phyloP scores from a whole-genome alignment of 2,113 vertebrate genomes.

The Syngnathus floridae region DNA sequence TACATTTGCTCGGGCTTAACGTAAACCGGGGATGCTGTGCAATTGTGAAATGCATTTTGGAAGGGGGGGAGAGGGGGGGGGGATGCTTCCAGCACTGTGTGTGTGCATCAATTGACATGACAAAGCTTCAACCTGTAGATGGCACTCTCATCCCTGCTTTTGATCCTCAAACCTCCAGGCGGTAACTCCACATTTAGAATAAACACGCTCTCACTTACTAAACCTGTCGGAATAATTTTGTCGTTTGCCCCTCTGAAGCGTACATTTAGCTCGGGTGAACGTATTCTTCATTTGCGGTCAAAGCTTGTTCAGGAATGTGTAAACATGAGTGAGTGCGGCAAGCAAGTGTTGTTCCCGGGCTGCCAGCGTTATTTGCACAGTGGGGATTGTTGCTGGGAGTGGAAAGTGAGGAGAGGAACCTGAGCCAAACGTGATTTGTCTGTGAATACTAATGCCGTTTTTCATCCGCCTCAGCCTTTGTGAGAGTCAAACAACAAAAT shows the following conservation, averaged over 20 bases:
- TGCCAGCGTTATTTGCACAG: constrained; percentile 59
- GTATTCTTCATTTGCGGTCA: constrained; percentile 23
- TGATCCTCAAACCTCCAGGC: constrained; percentile 41
- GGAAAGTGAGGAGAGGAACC: constrained; percentile 55
- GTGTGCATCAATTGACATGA: constrained; percentile 14
- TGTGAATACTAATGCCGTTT: constrained; percentile 66
- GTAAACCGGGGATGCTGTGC: not conserved
- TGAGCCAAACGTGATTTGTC: constrained; percentile 68
- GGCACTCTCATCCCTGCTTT: constrained; percentile 60
- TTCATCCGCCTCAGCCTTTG: constrained; percentile 66
- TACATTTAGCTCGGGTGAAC: constrained; percentile 20
- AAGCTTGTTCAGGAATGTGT: constrained; percentile 43
- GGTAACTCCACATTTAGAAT: constrained; percentile 49
- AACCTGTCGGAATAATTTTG: constrained; percentile 35
- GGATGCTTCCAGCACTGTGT: constrained; percentile 14
- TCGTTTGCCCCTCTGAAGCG: not conserved
- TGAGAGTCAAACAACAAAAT: constrained; percentile 67
- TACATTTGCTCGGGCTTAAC: not conserved
- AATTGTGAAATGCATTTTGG: constrained; percentile 8
- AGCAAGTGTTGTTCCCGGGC: constrained; percentile 61
- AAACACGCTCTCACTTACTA: constrained; percentile 38
- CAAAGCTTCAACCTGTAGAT: constrained; percentile 58
- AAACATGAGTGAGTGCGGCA: constrained; percentile 51
- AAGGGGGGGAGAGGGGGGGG: not conserved
- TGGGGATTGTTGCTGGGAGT: constrained; percentile 58